Evolutionary conservation across 2,113 vertebrate species (phyloP).

Genomic region (Elaphurus davidianus): DNA sequence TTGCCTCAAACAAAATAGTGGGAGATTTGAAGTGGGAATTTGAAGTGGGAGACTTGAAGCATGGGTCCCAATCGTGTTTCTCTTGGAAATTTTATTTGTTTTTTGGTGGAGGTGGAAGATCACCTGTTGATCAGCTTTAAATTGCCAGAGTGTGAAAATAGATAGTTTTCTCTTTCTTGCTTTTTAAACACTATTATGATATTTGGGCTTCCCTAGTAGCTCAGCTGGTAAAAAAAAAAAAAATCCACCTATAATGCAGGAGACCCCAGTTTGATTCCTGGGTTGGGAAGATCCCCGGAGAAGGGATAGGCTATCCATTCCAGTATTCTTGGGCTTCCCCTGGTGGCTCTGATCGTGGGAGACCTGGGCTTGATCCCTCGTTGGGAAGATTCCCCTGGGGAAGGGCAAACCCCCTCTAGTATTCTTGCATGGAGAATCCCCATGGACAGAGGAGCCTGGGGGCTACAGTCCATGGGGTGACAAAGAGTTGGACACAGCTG

Average conservation of each 20-base stretch:
- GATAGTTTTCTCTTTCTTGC: not conserved
- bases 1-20: not conserved
- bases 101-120: not conserved
- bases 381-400: not conserved
- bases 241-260: not conserved
- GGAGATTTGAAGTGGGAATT: too few species aligned
- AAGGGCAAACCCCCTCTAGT: not conserved
- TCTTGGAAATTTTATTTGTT: not conserved
- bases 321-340: not conserved
- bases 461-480: not conserved
- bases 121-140: constrained; percentile 1
- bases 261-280: not conserved
- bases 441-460: not conserved
- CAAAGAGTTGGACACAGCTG: not conserved
- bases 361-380: not conserved
- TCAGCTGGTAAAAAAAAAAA: not conserved
- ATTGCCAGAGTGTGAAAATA: not conserved
- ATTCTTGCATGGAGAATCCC: not conserved
- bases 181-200: not conserved
- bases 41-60: not conserved
- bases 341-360: not conserved
- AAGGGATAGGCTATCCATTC: not conserved
- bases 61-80: not conserved
- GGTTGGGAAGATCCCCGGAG: not conserved
- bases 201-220: not conserved